Evolutionary conservation across 2,888 invertebrate species (phyloP).

Genomic region (Thelaira solivaga): DNA sequence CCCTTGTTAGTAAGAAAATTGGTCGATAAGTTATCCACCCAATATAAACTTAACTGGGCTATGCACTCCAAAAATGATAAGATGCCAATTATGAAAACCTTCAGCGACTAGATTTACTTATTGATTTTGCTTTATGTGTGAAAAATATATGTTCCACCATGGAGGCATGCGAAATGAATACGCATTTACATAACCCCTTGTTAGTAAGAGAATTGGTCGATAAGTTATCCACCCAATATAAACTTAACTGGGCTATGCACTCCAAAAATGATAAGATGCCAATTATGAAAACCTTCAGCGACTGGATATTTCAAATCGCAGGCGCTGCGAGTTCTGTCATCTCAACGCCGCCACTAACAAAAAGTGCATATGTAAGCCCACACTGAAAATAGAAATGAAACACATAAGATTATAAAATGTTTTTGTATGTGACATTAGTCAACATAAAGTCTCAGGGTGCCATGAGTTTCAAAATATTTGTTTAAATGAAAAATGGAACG

Average conservation of each 20-base stretch:
- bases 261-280: slow-evolving; percentile 2
- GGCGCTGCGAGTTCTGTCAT: slow-evolving; percentile 13
- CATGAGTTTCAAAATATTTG: not conserved
- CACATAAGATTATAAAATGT: not conserved
- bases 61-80: slow-evolving; percentile 14
- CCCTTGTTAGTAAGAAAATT: slow-evolving; percentile 11
- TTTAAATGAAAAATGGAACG: slow-evolving; percentile 4
- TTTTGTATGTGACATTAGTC: not conserved
- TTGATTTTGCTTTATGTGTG: slow-evolving; percentile 36
- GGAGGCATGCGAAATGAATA: slow-evolving; percentile 19
- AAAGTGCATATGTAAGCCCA: slow-evolving; percentile 1
- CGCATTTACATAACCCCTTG: slow-evolving; percentile 15
- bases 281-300: slow-evolving; percentile 30
- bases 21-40: slow-evolving; percentile 1
- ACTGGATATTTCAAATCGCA: slow-evolving; percentile 33
- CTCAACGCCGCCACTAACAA: not conserved
- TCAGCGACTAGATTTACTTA: slow-evolving; percentile 32
- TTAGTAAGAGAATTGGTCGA: slow-evolving; percentile 18
- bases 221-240: slow-evolving; percentile 7
- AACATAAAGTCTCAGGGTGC: slow-evolving; percentile 11
- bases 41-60: slow-evolving; percentile 35
- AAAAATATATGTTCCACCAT: slow-evolving; percentile 23
- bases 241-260: slow-evolving; percentile 32
- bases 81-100: slow-evolving; percentile 19
- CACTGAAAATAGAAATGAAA: not conserved